Conservation (phyloP, 2,797 vertebrate genomes). For the Atherinosoma microstoma region DNA sequence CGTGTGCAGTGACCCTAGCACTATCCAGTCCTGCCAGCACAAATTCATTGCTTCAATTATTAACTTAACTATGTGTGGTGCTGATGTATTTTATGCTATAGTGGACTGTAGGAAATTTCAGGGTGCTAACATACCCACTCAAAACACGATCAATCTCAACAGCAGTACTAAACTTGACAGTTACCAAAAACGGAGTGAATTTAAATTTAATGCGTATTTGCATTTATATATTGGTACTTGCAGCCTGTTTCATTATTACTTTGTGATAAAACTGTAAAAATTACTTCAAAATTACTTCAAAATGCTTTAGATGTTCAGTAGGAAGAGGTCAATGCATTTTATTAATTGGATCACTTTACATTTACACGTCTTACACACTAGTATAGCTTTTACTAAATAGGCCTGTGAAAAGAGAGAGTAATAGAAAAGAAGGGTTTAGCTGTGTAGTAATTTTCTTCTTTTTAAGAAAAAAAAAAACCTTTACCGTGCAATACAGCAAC, state of each 20-base stretch:
- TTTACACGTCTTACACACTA: too few species aligned
- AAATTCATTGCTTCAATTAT: neutral
- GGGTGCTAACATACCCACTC: neutral
- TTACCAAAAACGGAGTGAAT: neutral
- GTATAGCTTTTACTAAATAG: too few species aligned
- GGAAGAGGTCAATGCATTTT: neutral
- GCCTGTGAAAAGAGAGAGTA: too few species aligned
- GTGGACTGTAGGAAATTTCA: neutral
- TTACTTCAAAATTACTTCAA: too few species aligned
- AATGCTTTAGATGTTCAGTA: too few species aligned
- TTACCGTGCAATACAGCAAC: too few species aligned
- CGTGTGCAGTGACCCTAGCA: neutral
- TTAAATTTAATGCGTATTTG: neutral
- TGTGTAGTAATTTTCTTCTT: too few species aligned
- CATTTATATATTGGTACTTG: neutral
- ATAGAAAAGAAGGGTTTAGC: too few species aligned
- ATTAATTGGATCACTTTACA: neutral
- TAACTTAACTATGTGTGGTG: neutral
- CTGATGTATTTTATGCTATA: neutral
- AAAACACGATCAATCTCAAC: neutral
- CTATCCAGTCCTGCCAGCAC: neutral
- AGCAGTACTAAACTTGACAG: neutral
- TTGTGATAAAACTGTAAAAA: too few species aligned
- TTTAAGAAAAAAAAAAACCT: too few species aligned
- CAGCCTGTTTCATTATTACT: neutral